Evolutionary conservation across 1,140 invertebrate species (phyloP).

Genomic region (Diabrotica virgifera): DNA sequence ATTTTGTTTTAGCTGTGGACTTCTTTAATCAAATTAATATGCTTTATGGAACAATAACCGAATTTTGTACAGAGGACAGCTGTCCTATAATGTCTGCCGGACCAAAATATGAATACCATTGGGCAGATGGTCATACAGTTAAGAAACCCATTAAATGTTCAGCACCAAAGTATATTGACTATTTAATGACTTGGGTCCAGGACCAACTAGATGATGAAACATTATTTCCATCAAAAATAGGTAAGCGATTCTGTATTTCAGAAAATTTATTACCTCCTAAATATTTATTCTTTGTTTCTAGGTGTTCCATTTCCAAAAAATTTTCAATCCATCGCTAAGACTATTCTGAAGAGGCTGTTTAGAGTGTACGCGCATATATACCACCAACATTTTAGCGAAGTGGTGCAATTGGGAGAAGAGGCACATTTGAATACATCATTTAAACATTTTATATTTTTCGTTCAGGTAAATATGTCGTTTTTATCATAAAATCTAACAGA

Average conservation of each 20-base stretch:
- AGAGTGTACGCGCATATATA: slow-evolving; percentile 99
- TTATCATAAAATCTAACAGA: no score
- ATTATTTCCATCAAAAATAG: slow-evolving; percentile 98
- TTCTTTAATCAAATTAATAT: slow-evolving; percentile 99
- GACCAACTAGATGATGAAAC: slow-evolving; percentile 99
- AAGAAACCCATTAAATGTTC: slow-evolving; percentile 99
- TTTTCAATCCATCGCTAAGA: slow-evolving; percentile 95
- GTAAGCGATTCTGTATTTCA: slow-evolving; percentile 50
- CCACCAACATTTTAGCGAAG: slow-evolving; percentile 98
- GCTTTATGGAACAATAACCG: slow-evolving; percentile 99
- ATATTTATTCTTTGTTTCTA: slow-evolving; percentile 43
- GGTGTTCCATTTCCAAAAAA: slow-evolving; percentile 98
- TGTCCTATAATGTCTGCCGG: slow-evolving; percentile 98
- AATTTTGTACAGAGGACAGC: slow-evolving; percentile 97
- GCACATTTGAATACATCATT: slow-evolving; percentile 99
- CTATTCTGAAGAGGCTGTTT: slow-evolving; percentile 96
- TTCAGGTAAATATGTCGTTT: slow-evolving; percentile 65
- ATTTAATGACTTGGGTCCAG: slow-evolving; percentile 99
- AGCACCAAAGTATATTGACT: slow-evolving; percentile 99
- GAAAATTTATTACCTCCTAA: no score
- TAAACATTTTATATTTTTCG: slow-evolving; percentile 99
- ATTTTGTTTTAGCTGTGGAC: slow-evolving; percentile 82
- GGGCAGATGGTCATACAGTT: slow-evolving; percentile 97
- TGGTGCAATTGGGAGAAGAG: slow-evolving; percentile 96
- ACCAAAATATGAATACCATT: slow-evolving; percentile 99